A percentile compares a stretch with the other conserved stretches of the same genome.
phyloP scores from a whole-genome alignment of 2,797 vertebrate species.

The Coendou prehensilis region DNA sequence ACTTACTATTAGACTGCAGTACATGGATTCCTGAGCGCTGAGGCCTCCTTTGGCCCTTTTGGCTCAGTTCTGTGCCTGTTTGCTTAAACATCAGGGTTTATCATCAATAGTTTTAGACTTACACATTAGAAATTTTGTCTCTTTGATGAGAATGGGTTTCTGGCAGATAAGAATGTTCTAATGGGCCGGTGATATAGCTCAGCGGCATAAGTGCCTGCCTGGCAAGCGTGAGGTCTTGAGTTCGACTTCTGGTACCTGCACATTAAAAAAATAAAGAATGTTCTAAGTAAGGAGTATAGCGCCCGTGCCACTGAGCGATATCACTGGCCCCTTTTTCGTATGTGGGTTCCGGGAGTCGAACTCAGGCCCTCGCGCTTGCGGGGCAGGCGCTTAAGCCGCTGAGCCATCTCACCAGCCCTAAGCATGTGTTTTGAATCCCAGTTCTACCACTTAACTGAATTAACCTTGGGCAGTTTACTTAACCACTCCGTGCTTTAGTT shows the following conservation, averaged over 20 bases:
- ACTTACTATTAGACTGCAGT: background rate
- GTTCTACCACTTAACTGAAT: background rate
- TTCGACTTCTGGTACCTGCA: too few species aligned
- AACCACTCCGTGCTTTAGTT: constrained; percentile 2
- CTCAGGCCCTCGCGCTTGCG: too few species aligned
- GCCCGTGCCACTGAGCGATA: too few species aligned
- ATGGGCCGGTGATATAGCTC: background rate
- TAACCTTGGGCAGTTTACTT: background rate
- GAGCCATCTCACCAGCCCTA: too few species aligned
- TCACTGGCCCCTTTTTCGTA: too few species aligned
- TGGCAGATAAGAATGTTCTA: constrained; percentile 52
- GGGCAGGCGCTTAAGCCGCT: too few species aligned
- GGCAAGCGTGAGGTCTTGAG: too few species aligned
- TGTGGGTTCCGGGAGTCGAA: too few species aligned
- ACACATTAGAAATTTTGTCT: constrained; percentile 16
- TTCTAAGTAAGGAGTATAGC: constrained; percentile 5
- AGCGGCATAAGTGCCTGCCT: too few species aligned
- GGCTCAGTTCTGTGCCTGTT: background rate
- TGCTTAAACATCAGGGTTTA: background rate
- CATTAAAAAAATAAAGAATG: background rate
- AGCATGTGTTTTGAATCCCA: background rate
- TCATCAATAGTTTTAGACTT: constrained; percentile 36
- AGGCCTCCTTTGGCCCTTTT: background rate
- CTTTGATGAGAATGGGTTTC: background rate
- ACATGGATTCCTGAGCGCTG: background rate